Evolutionary conservation across 2,888 invertebrate genomes (phyloP), one percentile per base, ranked within the genome.

Genomic region (Danaus chrysippus): DNA sequence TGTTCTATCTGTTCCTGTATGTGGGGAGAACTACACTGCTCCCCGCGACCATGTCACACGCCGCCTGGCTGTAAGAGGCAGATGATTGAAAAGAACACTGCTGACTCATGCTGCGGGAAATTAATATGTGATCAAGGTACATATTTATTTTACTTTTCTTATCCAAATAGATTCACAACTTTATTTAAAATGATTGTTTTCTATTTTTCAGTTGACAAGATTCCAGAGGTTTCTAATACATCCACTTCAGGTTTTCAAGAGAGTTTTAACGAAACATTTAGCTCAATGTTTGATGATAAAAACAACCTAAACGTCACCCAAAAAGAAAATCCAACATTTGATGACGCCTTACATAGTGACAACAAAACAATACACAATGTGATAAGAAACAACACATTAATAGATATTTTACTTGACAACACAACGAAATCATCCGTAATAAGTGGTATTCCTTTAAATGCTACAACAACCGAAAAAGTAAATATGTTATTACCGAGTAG

Each of bases 1-100:
- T 90, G 90, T 67, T 81, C 82, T 0, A 69, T 79, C 19, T 90
- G 90, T 70, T 69, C 80, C 1, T 90, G 90, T 64, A 73, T 76
- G 0, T 84, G 88, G 86, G 79, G 81, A 2, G 75, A 75, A 59
- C 73, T 89, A 63, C 77, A 73, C 43, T 90, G 90, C 71, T 68
- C 78, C 9, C 83, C 83, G 1, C 71, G 78, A 12, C 63, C 76
- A 0, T 87, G 87, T 70, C 73, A 64, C 64, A 67, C 61, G 3
- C 71, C 81, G 0, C 77, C 79, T 1, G 68, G 73, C 0, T 77
- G 78, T 54, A 82, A 76, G 63, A 71, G 71, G 34, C 78, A 71
- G 1, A 73, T 77, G 0, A 71, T 75, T 10, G 64, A 61, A 52
- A 64, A 54, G 56, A 74, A 66, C 63, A 64, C 73, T 2, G 71